Evolutionary conservation across 1,140 invertebrate genomes (phyloP).

Genomic region (Rhynchophorus ferrugineus): DNA sequence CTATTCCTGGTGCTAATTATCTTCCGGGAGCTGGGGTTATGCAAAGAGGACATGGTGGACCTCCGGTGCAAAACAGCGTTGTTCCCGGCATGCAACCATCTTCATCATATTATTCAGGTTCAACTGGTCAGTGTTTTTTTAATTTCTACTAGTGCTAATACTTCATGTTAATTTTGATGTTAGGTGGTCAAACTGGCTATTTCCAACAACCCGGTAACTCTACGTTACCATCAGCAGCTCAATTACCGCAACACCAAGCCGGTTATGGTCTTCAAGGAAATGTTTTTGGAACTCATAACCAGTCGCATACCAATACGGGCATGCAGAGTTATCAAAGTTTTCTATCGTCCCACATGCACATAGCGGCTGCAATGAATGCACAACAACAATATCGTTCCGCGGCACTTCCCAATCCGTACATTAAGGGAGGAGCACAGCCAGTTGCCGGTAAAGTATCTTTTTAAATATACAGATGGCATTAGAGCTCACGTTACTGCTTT

Average conservation of each 20-base stretch:
- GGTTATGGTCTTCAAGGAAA: slow-evolving; percentile 38
- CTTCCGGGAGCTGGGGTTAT: slow-evolving; percentile 37
- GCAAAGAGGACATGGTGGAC: slow-evolving; percentile 35
- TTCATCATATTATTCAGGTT: slow-evolving; percentile 40
- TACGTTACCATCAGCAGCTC: slow-evolving; percentile 30
- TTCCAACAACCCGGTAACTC: slow-evolving; percentile 39
- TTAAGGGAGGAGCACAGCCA: slow-evolving; percentile 31
- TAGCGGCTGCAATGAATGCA: slow-evolving; percentile 31
- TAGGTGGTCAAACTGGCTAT: slow-evolving; percentile 38
- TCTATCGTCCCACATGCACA: slow-evolving; percentile 30
- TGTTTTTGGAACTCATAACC: slow-evolving; percentile 36
- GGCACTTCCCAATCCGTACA: slow-evolving; percentile 28
- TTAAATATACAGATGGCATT: not conserved
- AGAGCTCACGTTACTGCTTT: not conserved
- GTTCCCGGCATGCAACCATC: slow-evolving; percentile 37
- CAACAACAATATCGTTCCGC: slow-evolving; percentile 30
- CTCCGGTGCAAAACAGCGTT: slow-evolving; percentile 37
- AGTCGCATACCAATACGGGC: slow-evolving; percentile 35
- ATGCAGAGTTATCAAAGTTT: too few species aligned
- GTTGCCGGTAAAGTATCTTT: slow-evolving; percentile 14
- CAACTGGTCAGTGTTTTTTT: slow-evolving; percentile 28
- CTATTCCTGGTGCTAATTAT: slow-evolving; percentile 36
- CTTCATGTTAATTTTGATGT: not conserved
- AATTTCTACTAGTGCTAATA: not conserved
- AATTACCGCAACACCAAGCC: slow-evolving; percentile 36